A percentile compares a stretch with the other conserved stretches of the same genome.
These are phyloP conservation scores for Paratrypauchen microcephalus DNA, from an alignment of 2,797 vertebrate species.

Conservation along the genomic window DNA sequence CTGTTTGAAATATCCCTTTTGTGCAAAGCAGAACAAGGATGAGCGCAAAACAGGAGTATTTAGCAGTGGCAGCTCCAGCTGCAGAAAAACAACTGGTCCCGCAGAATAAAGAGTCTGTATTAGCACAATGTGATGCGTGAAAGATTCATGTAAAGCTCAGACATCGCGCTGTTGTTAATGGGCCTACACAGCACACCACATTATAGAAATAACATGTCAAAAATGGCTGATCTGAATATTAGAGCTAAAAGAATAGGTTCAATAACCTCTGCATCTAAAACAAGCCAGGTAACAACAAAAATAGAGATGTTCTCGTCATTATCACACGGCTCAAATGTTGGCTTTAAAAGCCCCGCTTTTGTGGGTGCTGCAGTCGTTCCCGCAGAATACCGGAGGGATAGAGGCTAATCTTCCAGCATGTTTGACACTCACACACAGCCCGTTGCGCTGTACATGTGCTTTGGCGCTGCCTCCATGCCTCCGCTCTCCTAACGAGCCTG, in stretches of 20 bases:
- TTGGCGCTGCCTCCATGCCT: conserved; percentile 63
- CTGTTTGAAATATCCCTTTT: background rate
- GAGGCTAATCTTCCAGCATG: conserved; percentile 79
- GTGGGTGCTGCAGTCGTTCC: conserved; percentile 76
- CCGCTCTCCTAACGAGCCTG: conserved; percentile 78
- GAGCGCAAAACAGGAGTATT: conserved; percentile 69
- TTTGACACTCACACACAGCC: conserved; percentile 50
- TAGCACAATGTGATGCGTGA: conserved; percentile 62
- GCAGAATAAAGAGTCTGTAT: background rate
- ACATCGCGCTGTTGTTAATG: background rate
- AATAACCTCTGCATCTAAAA: conserved; percentile 36
- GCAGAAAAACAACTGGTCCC: conserved; percentile 13
- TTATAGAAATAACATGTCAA: conserved; percentile 1
- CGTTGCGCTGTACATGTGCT: conserved; percentile 38
- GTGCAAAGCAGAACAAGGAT: conserved; percentile 77
- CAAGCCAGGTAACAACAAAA: conserved; percentile 45
- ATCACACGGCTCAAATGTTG: conserved; percentile 71
- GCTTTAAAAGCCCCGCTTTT: conserved; percentile 74
- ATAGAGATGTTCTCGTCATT: conserved; percentile 77
- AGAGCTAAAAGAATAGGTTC: conserved; percentile 2
- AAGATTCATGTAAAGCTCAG: background rate
- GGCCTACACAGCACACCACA: background rate
- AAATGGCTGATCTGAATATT: conserved; percentile 1
- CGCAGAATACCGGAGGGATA: conserved; percentile 61
- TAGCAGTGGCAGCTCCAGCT: conserved; percentile 44